Evolutionary conservation across 2,888 invertebrate genomes (phyloP).

Genomic region (Rosalia funebris): DNA sequence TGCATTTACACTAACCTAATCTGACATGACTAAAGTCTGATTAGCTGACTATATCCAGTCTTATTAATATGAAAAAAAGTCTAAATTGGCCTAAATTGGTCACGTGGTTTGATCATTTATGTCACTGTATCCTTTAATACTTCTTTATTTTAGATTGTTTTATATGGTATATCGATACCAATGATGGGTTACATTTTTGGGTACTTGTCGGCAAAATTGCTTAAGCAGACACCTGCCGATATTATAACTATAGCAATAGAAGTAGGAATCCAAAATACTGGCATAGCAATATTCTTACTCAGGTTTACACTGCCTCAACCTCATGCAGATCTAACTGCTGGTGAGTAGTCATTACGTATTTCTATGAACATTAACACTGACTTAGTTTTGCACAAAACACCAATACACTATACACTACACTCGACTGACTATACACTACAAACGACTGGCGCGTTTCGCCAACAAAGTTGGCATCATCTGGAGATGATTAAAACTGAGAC

Average conservation of each 20-base stretch:
- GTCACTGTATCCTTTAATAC: not conserved
- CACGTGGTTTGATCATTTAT: no score
- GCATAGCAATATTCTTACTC: slow-evolving; percentile 88
- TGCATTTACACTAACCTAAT: no score
- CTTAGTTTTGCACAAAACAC: not conserved
- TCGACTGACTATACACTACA: no score
- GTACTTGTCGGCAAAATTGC: slow-evolving; percentile 70
- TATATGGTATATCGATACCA: slow-evolving; percentile 83
- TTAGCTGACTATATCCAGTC: no score
- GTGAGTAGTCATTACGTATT: slow-evolving; percentile 60
- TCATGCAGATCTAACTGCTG: slow-evolving; percentile 87
- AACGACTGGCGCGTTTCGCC: no score
- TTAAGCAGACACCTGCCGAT: slow-evolving; percentile 74
- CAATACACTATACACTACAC: no score
- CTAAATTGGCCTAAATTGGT: no score
- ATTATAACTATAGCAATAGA: slow-evolving; percentile 91
- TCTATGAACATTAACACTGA: not conserved
- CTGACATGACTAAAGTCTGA: no score
- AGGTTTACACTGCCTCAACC: slow-evolving; percentile 85
- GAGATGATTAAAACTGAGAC: no score
- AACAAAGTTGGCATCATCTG: no score
- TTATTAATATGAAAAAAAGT: no score
- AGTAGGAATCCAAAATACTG: slow-evolving; percentile 94
- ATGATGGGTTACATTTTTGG: slow-evolving; percentile 84
- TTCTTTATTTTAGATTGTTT: slow-evolving; percentile 71